phyloP scores from a whole-genome alignment of 2,888 invertebrate genomes.

The Diaphora mendica region DNA sequence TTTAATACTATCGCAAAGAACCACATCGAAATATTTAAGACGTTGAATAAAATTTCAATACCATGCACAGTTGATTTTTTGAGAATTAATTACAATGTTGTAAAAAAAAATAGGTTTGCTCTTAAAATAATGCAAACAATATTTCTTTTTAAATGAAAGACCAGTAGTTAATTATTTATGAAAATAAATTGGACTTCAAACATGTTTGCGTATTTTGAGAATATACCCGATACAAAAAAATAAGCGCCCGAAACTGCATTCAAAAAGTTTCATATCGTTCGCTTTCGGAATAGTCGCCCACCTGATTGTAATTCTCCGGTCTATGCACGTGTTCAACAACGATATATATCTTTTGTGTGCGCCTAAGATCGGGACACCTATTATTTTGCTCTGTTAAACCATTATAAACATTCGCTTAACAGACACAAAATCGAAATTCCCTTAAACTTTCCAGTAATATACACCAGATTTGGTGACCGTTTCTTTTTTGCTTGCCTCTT shows the following conservation, averaged over 20 bases:
- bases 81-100: slow-evolving; percentile 6
- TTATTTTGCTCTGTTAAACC: slow-evolving; percentile 57
- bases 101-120: slow-evolving; percentile 4
- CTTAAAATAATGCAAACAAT: slow-evolving; percentile 11
- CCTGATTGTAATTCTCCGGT: slow-evolving; percentile 76
- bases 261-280: slow-evolving; percentile 63
- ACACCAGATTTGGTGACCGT: slow-evolving; percentile 67
- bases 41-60: too few species aligned
- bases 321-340: slow-evolving; percentile 80
- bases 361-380: slow-evolving; percentile 68
- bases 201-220: slow-evolving; percentile 18
- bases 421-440: slow-evolving; percentile 61
- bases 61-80: slow-evolving; percentile 3
- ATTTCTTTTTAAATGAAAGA: slow-evolving; percentile 1
- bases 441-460: slow-evolving; percentile 44
- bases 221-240: slow-evolving; percentile 30
- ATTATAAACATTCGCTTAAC: slow-evolving; percentile 62
- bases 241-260: slow-evolving; percentile 53
- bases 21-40: slow-evolving; percentile 9
- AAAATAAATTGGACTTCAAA: slow-evolving; percentile 12
- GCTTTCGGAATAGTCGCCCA: slow-evolving; percentile 65
- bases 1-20: slow-evolving; percentile 11
- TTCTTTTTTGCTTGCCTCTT: slow-evolving; percentile 68
- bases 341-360: slow-evolving; percentile 75
- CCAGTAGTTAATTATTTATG: slow-evolving; percentile 3